Base-by-base conservation (phyloP, 2,888 invertebrate species). In the Dryobota labecula region DNA sequence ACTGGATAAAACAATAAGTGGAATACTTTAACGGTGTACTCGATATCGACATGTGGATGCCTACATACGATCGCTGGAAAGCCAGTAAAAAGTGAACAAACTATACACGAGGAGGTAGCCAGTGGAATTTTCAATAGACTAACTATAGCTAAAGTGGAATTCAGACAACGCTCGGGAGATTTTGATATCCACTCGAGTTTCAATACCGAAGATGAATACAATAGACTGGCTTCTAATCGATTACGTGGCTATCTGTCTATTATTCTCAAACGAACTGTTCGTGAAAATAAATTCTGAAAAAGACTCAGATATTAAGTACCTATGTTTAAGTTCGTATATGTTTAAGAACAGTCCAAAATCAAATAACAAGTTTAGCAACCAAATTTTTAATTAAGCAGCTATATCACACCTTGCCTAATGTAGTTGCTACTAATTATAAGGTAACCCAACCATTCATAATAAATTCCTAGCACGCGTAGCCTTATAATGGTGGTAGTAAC, bases 101-200 rank as follows among this genome's bases (percentile, higher is more conserved):
- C 54, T 69, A 45, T 73, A 53, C 33, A 45, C 24, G 54, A 45
- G 51, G 49, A 72, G 58, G 43, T 54, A 67, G 57, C 54, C 18
- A 36, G 30, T 51, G 70, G 68, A 73, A 82, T 82, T 74, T 78
- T 70, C 70, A 77, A 74, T 68, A 67, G 71, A 43, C n/a, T 66
- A 73, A 61, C 70, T 72, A 69, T 74, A 79, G 72, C 47, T 82
- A 70, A 41, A 66, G 56, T 69, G 70, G 73, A 61, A 83, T 80
- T 43, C 67, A 36, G 45, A 74, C 60, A 61, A 70, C 65, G 70
- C 63, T 43, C 61, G 54, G 65, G 66, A 76, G 43, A 75, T 75
- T 70, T 60, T 62, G 72, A 66, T 74, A 75, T 71, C 69, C 81
- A 76, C 54, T 73, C 65, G 62, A 70, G 70, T 75, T 75, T 78